phyloP scores from a whole-genome alignment of 2,888 invertebrate genomes.

The Drosophila kambysellisi region DNA sequence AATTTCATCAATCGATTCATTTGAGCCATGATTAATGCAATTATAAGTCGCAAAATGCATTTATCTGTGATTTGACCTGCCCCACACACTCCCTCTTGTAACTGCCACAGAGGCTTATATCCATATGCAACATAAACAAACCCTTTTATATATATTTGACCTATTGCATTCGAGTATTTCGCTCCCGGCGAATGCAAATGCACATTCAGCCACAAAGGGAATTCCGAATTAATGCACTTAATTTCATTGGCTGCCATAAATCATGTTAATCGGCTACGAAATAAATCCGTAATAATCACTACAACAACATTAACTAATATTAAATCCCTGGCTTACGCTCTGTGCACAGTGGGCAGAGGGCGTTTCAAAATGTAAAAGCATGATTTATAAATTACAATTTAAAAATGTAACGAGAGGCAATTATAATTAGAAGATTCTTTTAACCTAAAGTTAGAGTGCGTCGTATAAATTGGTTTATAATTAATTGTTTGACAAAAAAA shows the following conservation, averaged over 20 bases:
- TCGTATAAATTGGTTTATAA: background rate
- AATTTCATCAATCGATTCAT: background rate
- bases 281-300: conserved; percentile 34
- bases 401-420: background rate
- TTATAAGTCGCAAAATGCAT: conserved; percentile 57
- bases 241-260: conserved; percentile 68
- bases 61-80: conserved; percentile 66
- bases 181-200: conserved; percentile 42
- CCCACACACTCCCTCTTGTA: conserved; percentile 15
- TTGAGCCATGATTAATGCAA: conserved; percentile 52
- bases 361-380: background rate
- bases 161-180: conserved; percentile 32
- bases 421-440: background rate
- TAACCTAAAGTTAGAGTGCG: background rate
- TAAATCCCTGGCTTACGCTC: conserved; percentile 11
- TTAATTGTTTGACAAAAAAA: background rate
- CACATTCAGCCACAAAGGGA: conserved; percentile 22
- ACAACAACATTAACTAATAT: conserved; percentile 16
- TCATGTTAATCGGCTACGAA: conserved; percentile 54
- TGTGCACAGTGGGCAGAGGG: conserved; percentile 34
- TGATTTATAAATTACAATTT: background rate
- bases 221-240: conserved; percentile 60
- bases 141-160: background rate
- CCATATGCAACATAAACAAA: background rate
- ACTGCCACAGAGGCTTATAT: conserved; percentile 59